phyloP scores from a whole-genome alignment of 2,113 vertebrate species.

The Oreochromis spilurus region DNA sequence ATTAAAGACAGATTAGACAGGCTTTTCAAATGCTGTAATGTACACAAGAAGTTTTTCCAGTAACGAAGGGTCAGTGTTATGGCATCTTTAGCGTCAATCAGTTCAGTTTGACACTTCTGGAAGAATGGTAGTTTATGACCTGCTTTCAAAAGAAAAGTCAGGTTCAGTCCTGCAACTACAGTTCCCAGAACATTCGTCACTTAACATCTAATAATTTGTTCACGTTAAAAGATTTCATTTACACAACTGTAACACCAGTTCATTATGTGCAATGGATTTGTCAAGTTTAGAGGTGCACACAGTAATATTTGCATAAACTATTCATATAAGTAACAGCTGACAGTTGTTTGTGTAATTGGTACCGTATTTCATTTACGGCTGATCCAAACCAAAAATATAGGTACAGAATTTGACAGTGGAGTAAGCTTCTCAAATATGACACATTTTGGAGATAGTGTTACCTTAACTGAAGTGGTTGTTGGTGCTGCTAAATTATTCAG shows the following conservation, averaged over 20 bases:
- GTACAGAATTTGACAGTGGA: neutral
- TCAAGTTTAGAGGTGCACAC: neutral
- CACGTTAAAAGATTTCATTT: neutral
- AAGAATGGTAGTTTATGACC: neutral
- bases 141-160: neutral
- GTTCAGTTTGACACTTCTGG: constrained; percentile 32
- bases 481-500: neutral
- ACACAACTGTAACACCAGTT: neutral
- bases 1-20: neutral
- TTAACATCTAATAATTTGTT: neutral
- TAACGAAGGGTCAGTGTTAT: constrained; percentile 15
- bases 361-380: neutral
- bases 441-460: neutral
- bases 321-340: neutral
- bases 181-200: constrained; percentile 30
- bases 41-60: neutral
- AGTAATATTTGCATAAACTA: neutral
- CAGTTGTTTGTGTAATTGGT: neutral
- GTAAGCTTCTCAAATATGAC: neutral
- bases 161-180: neutral
- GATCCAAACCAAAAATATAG: neutral
- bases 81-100: constrained; percentile 32
- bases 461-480: neutral
- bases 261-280: neutral
- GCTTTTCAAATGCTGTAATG: neutral